phyloP scores from a whole-genome alignment of 2,888 invertebrate genomes.

The Smittia aterrima region DNA sequence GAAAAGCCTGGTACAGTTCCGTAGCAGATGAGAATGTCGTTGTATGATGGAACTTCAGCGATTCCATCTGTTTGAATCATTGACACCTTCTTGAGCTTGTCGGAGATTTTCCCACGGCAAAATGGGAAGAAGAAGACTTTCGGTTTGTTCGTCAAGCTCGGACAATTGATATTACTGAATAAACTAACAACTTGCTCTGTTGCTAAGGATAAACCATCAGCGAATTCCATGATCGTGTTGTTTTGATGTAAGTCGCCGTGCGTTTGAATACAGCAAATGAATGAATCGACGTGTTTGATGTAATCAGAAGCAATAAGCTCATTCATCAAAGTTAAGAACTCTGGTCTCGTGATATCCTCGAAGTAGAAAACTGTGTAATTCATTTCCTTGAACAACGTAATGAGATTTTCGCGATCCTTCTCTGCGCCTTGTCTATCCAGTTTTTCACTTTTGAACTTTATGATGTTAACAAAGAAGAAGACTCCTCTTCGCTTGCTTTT shows the following conservation, averaged over 20 bases:
- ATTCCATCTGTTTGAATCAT: conserved; percentile 44
- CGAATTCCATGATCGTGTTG: conserved; percentile 61
- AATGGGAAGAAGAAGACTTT: conserved; percentile 74
- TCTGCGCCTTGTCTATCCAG: conserved; percentile 59
- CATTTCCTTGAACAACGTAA: conserved; percentile 60
- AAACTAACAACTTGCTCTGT: conserved; percentile 59
- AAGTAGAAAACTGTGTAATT: conserved; percentile 56
- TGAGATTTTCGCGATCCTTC: conserved; percentile 59
- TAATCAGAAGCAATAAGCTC: conserved; percentile 54
- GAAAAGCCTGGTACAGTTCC: conserved; percentile 60
- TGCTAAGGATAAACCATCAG: conserved; percentile 57
- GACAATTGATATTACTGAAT: conserved; percentile 60
- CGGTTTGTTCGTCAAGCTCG: conserved; percentile 59
- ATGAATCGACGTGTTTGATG: conserved; percentile 58
- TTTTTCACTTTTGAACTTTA: conserved; percentile 56
- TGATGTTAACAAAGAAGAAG: conserved; percentile 63
- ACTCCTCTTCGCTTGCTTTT: conserved; percentile 60
- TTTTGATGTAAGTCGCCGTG: conserved; percentile 60
- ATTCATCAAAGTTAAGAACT: conserved; percentile 54
- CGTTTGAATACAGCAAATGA: conserved; percentile 65
- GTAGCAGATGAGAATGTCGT: conserved; percentile 65
- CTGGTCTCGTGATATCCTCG: conserved; percentile 47
- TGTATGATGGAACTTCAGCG: conserved; percentile 50
- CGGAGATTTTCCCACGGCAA: conserved; percentile 58
- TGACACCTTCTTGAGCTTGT: conserved; percentile 41